Evolutionary conservation across 1,140 invertebrate species (phyloP), one percentile per base, ranked within the genome.

Genomic region (Heliothis virescens): DNA sequence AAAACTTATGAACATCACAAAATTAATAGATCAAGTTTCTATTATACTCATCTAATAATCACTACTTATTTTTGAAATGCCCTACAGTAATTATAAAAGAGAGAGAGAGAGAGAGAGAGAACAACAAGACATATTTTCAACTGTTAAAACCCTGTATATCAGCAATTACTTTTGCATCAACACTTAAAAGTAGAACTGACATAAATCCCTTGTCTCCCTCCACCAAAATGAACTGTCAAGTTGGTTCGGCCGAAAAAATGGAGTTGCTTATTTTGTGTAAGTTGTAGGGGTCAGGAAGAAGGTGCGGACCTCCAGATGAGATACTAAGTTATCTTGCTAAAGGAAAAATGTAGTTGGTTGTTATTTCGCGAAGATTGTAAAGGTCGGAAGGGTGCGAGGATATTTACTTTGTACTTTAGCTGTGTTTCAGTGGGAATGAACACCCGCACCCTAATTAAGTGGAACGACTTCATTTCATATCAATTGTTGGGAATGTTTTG

Each of bases 341-440:
- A 2, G 21, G 48, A 18, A 71, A 71, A 71, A 71, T 52, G 67
- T 18, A 52, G 48, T 52, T 48, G 18, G 16, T 26, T 71, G 48
- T 71, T 71, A 71, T 52, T 71, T 29, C 48, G 21, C 47, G 67
- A 71, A 71, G 21, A 71, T 52, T 53, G 67, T 26, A 52, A 15
- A 52, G 67, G 67, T 53, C 67, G 48, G 26, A 52, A 26, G 67
- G 67, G 65, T 69, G 52, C 29, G 12, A 50, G 67, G 21, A 71
- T 29, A 52, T 71, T 52, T 71, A 71, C 48, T 52, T 53, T 71
- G 16, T 71, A 71, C 48, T 71, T 71, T 50, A 53, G 67, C 67
- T 12, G n/a, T 48, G 62, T 65, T 18, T 60, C 15, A 3, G 53
- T 47, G 15, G 29, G 15, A 18, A 65, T 16, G 62, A 47, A 18